These are phyloP conservation scores for Ceratotherium simum DNA, from an alignment of 2,113 vertebrate genomes.

Conservation along the genomic window DNA sequence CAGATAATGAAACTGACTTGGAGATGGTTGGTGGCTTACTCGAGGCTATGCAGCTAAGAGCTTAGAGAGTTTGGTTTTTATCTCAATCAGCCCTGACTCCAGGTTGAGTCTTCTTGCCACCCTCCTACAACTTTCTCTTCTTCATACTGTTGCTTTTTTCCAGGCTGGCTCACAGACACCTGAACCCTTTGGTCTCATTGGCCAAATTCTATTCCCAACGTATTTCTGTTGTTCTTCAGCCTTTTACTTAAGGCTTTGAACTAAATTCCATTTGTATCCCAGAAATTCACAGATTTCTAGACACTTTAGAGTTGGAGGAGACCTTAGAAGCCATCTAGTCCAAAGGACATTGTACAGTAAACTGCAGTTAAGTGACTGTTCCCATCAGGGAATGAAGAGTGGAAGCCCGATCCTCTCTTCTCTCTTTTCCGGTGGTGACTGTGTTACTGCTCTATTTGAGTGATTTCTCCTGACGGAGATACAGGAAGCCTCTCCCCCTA, in stretches of 20 bases:
- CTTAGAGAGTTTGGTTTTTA: not conserved
- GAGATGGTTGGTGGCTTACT: not conserved
- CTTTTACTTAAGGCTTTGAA: conserved; percentile 41
- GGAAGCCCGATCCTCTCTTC: not conserved
- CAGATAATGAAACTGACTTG: not conserved
- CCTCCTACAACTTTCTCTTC: not conserved
- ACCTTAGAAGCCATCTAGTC: not conserved
- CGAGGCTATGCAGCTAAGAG: not conserved
- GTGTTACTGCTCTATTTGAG: not conserved
- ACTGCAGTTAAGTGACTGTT: not conserved
- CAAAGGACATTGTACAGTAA: not conserved
- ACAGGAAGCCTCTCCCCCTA: not conserved
- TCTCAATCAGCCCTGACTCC: not conserved
- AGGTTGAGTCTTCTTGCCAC: not conserved
- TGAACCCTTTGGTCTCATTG: not conserved
- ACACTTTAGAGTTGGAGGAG: not conserved
- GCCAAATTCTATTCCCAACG: conserved; percentile 54
- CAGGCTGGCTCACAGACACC: conserved; percentile 8
- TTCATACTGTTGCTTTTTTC: conserved; percentile 7
- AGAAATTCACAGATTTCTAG: conserved; percentile 1
- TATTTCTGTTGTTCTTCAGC: not conserved
- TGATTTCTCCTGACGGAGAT: not conserved
- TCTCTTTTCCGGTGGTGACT: not conserved
- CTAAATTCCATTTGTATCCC: not conserved
- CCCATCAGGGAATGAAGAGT: not conserved